phyloP scores from a whole-genome alignment of 2,888 invertebrate genomes.

The Agrotis puta region DNA sequence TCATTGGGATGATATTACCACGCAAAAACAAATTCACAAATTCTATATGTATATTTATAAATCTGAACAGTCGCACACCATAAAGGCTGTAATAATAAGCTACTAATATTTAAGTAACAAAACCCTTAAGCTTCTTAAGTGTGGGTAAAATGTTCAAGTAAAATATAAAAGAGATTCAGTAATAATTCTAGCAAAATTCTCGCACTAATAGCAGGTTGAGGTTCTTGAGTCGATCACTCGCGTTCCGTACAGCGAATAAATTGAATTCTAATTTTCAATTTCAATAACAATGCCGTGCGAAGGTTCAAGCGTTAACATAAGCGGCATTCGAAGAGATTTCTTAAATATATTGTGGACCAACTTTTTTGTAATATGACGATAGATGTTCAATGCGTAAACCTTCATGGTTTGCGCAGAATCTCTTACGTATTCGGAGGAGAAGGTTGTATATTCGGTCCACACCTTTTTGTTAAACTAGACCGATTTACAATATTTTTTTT shows the following conservation, averaged over 20 bases:
- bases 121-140: neutral
- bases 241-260: constrained; percentile 76
- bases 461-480: no score
- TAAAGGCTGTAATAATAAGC: no score
- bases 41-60: no score
- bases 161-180: constrained; percentile 66
- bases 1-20: no score
- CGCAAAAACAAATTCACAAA: no score
- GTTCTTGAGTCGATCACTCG: constrained; percentile 74
- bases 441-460: no score
- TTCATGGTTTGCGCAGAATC: constrained; percentile 8
- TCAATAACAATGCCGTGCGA: constrained; percentile 80
- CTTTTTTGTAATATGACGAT: neutral
- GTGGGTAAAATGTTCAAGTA: neutral
- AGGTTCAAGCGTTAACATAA: constrained; percentile 73
- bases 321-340: constrained; percentile 69
- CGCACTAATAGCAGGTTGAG: constrained; percentile 73
- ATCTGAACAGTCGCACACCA: no score
- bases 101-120: neutral
- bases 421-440: neutral
- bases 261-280: constrained; percentile 86
- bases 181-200: constrained; percentile 59
- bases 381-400: neutral
- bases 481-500: no score
- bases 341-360: constrained; percentile 64